Evolutionary conservation across 1,140 invertebrate species (phyloP), one percentile per base, ranked within the genome.

Genomic region (Achroia grisella): DNA sequence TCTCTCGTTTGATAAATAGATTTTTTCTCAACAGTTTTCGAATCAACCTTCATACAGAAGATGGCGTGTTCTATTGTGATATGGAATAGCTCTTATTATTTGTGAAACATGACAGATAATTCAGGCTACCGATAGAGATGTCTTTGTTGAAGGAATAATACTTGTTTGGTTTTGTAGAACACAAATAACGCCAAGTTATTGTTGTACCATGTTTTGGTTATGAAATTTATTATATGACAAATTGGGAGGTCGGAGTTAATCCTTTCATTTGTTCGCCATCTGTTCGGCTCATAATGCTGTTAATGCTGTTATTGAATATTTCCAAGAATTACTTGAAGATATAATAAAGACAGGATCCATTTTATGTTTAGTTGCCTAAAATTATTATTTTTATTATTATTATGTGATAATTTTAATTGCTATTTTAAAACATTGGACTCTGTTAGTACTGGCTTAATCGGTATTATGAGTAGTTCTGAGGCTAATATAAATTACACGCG

Each of bases 201-300:
- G 77, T 78, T 69, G 45, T 52, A 39, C 42, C 50, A 62, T 77
- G 69, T 81, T 82, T 74, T 73, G 68, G 70, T 80, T 82, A 80
- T 77, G 76, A 75, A 74, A 71, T 70, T 60, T 68, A 61, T 77
- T 73, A 65, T 77, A 53, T 81, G 76, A 81, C 76, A 81, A 81
- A 80, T 80, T 74, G 73, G 68, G 65, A 68, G 64, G 66, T 73
- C 60, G 43, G 42, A 50, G 59, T 59, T 71, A 71, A 77, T 62
- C 74, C 70, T 71, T 73, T 71, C 54, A 66, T 56, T 68, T 70
- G 50, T 61, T 39, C 49, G 36, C 23, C 60, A 64, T 66, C 60
- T 69, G 64, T 47, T 36, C n/a, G 17, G 47, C 46, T 61, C 52
- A 43, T 39, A 37, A 44, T 42, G 44, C 43, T 36, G 15, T 39